These are phyloP conservation scores for Podarcis siculus DNA, from an alignment of 2,797 vertebrate species.

Conservation along the genomic window DNA sequence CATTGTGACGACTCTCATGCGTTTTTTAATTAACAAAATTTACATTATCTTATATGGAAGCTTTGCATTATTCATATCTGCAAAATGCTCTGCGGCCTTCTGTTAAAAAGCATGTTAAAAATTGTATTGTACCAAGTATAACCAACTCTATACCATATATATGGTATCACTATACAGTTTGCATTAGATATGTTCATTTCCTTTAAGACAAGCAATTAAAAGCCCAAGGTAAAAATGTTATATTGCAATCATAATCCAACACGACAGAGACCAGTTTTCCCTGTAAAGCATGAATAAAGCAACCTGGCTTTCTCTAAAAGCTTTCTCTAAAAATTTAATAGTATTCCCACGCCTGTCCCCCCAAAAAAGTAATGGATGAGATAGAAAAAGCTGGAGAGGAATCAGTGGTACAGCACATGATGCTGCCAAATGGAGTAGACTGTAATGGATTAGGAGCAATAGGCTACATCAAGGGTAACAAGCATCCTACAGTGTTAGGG, in stretches of 20 bases:
- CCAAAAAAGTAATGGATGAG: conserved; percentile 28
- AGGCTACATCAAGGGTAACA: not conserved
- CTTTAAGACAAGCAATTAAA: conserved; percentile 22
- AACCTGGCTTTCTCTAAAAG: conserved; percentile 25
- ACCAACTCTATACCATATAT: not conserved
- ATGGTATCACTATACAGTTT: not conserved
- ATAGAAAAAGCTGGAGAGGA: not conserved
- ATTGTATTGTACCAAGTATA: not conserved
- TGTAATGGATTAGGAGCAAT: not conserved
- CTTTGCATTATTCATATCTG: not conserved
- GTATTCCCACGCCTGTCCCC: no score
- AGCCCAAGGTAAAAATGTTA: conserved; percentile 21
- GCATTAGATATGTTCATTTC: conserved; percentile 18
- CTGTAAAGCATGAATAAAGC: conserved; percentile 36
- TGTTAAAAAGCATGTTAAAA: not conserved
- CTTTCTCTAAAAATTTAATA: not conserved
- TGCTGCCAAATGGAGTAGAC: not conserved
- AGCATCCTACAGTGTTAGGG: no score
- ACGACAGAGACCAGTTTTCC: conserved; percentile 22
- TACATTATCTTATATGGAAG: not conserved
- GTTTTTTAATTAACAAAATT: not conserved
- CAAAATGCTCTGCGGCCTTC: not conserved
- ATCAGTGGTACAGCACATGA: not conserved
- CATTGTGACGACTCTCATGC: not conserved
- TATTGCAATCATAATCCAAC: conserved; percentile 1